Percentiles rank a stretch among this genome's conserved stretches.
Conservation (phyloP, 2,797 vertebrate species). For the Psittacula derbiana region DNA sequence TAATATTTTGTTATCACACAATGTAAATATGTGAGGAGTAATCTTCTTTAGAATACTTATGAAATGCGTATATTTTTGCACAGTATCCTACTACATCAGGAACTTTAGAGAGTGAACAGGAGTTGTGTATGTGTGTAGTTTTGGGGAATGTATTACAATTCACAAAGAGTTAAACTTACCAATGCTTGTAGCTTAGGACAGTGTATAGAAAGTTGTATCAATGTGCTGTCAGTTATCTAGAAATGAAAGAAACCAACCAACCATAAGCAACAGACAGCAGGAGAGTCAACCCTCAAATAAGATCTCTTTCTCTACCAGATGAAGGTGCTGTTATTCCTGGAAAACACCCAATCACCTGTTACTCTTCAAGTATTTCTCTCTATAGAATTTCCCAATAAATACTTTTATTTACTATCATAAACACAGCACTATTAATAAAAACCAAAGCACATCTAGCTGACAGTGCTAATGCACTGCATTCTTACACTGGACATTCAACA, state of each 20-base stretch:
- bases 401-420: neutral
- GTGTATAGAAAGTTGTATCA: conserved; percentile 91
- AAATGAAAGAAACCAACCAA: conserved; percentile 15
- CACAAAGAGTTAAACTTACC: conserved; percentile 75
- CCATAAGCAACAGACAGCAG: neutral
- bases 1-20: neutral
- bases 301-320: neutral
- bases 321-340: neutral
- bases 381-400: neutral
- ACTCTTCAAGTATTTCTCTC: neutral
- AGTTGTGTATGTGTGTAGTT: rapidly evolving
- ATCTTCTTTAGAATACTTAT: neutral
- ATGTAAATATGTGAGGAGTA: neutral
- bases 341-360: neutral
- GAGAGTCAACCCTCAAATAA: neutral
- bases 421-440: neutral
- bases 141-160: neutral
- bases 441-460: neutral
- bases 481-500: neutral
- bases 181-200: conserved; percentile 88
- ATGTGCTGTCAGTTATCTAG: conserved; percentile 90
- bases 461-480: neutral
- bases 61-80: neutral
- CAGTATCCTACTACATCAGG: neutral
- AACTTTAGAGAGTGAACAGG: neutral